Evolutionary conservation across 2,888 invertebrate genomes (phyloP).

Genomic region (Tetragonula carbonaria): DNA sequence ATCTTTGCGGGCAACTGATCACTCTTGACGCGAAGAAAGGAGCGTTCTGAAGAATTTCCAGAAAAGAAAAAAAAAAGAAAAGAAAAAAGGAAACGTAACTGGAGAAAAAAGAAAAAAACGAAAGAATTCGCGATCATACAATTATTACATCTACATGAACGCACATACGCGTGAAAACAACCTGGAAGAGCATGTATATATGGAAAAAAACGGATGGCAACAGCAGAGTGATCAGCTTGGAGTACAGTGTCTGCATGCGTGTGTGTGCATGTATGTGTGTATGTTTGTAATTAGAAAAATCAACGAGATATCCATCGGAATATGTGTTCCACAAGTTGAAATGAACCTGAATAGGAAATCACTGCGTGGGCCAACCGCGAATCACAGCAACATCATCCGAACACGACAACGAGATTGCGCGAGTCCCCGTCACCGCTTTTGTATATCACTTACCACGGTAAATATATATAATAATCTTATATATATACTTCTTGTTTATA

Average conservation of each 20-base stretch:
- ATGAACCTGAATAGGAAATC: slow-evolving; percentile 34
- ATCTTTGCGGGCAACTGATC: slow-evolving; percentile 3
- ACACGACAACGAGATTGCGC: slow-evolving; percentile 71
- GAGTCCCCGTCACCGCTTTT: slow-evolving; percentile 76
- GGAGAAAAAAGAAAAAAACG: not conserved
- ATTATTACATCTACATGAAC: slow-evolving; percentile 7
- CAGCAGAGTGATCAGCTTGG: slow-evolving; percentile 19
- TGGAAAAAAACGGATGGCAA: slow-evolving; percentile 44
- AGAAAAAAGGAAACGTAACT: not conserved
- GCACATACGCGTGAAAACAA: slow-evolving; percentile 18
- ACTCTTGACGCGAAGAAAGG: not conserved
- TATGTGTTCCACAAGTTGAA: slow-evolving; percentile 3
- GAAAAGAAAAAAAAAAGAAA: not conserved
- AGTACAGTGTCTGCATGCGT: too few relatives aligned
- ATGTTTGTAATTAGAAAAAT: not conserved
- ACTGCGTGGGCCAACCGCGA: slow-evolving; percentile 38
- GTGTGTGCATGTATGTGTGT: not conserved
- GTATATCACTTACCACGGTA: slow-evolving; percentile 83
- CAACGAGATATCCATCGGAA: slow-evolving; percentile 1
- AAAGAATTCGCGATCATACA: not conserved
- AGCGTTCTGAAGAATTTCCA: not conserved
- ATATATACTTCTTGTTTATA: slow-evolving; percentile 72
- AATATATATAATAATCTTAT: slow-evolving; percentile 78
- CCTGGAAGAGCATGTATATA: slow-evolving; percentile 49
- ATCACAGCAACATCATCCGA: slow-evolving; percentile 42